Evolutionary conservation across 2,797 vertebrate species (phyloP), one percentile per base, ranked within the genome.

Genomic region (Xiphophorus birchmanni): DNA sequence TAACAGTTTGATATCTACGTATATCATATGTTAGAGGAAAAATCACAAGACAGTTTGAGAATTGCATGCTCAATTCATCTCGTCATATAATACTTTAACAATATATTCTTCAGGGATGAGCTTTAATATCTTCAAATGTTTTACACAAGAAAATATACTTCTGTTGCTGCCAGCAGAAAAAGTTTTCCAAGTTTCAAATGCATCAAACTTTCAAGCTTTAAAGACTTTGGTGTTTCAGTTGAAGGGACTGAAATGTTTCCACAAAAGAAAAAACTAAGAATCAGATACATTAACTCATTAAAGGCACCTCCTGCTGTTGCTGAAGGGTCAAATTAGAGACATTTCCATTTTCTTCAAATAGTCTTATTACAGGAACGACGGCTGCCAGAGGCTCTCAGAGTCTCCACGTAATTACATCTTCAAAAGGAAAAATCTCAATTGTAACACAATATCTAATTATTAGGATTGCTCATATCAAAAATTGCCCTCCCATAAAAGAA

Each of bases 271-370:
- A 88, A 94, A 83, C 71, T 73, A 82, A 72, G 12, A 72, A n/a
- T n/a, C 42, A 29, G 87, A 82, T 82, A 82, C 84, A 90, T 91
- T 91, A 90, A 93, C 88, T 84, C 88, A 80, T 79, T 84, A 80
- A 83, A 81, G 82, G 80, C 77, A 77, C 75, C 17, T 52, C 82
- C 48, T 79, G 88, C 90, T 73, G 81, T 73, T 78, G 82, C 90
- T 45, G 84, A 88, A 85, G 90, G 93, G 93, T 95, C 90, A 92
- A 90, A 95, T 95, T 92, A 92, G 89, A 91, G 91, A 90, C 89
- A 94, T 95, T 95, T 96, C 91, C 93, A 95, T 94, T 95, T 95
- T 83, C 91, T 89, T 94, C 87, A 93, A 92, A 95, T 95, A 93
- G 93, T 94, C 95, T 93, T 94, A 95, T 96, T 95, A 95, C 87